Evolutionary conservation across 2,113 vertebrate species (phyloP).

Genomic region (Equus quagga): DNA sequence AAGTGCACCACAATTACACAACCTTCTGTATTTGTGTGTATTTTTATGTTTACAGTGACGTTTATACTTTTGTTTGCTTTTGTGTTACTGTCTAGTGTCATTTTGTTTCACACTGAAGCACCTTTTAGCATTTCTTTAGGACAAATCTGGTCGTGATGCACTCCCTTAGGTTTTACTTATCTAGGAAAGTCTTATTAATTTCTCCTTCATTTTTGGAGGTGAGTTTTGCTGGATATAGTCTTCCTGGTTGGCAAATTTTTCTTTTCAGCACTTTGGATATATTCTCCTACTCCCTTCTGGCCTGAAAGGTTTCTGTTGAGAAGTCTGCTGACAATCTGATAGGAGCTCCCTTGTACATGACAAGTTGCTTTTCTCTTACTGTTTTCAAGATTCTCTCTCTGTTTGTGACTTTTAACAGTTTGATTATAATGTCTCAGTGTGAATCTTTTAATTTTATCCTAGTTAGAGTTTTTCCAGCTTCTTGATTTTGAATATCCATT

Average conservation of each 20-base stretch:
- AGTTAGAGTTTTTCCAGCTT: not conserved
- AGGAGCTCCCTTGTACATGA: not conserved
- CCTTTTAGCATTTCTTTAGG: not conserved
- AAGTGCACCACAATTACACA: not conserved
- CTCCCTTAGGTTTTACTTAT: not conserved
- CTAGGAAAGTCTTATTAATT: slow-evolving; percentile 15
- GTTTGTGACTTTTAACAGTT: not conserved
- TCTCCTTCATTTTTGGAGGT: not conserved
- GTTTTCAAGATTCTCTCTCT: not conserved
- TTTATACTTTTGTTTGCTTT: no score
- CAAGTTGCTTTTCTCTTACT: not conserved
- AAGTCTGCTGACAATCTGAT: not conserved
- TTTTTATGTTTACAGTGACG: not conserved
- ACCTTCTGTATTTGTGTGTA: not conserved
- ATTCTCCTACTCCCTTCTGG: not conserved
- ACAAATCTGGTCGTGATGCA: not conserved
- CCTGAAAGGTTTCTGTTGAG: not conserved
- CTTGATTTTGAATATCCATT: not conserved
- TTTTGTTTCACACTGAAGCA: no score
- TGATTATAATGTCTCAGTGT: not conserved
- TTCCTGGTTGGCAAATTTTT: not conserved
- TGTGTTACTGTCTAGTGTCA: no score
- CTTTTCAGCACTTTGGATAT: not conserved
- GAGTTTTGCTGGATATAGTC: not conserved
- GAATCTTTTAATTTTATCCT: not conserved